These are phyloP conservation scores for Narcine bancroftii DNA, from an alignment of 2,113 vertebrate species.

Conservation along the genomic window DNA sequence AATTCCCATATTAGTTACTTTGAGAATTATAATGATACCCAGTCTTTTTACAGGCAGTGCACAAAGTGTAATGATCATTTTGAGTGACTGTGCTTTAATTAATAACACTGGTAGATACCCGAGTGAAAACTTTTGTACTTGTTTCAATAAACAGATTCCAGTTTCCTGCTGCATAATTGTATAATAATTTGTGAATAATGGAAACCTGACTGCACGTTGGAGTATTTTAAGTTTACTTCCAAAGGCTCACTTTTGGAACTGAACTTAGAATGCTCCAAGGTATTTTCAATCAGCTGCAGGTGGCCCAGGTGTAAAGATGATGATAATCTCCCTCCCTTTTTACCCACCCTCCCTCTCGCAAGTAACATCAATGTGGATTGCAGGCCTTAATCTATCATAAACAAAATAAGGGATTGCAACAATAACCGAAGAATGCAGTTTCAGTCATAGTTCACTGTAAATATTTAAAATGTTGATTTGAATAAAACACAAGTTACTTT, in stretches of 20 bases:
- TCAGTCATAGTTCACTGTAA: neutral
- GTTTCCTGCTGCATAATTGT: neutral
- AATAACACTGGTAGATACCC: neutral
- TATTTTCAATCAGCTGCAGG: neutral
- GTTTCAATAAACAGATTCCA: conserved; percentile 23
- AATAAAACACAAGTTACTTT: conserved; percentile 26
- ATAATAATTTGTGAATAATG: neutral
- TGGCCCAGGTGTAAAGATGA: neutral
- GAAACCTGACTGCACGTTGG: neutral
- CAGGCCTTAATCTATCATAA: neutral
- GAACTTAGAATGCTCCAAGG: neutral
- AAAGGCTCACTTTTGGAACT: neutral
- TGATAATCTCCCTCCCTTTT: too few species aligned
- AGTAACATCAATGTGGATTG: neutral
- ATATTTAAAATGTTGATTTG: conserved; percentile 33
- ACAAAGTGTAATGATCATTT: neutral
- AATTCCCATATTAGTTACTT: neutral
- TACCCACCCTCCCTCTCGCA: neutral
- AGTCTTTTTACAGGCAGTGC: neutral
- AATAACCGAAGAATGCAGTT: neutral
- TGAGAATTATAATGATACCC: neutral
- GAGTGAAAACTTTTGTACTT: neutral
- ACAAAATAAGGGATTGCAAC: neutral
- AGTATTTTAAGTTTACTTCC: too few species aligned
- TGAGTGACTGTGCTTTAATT: neutral